Percentiles rank a stretch among this genome's conserved stretches.
Conservation (phyloP, 92 coral and sea anemone genomes). For the Zoanthus sansibaricus region DNA sequence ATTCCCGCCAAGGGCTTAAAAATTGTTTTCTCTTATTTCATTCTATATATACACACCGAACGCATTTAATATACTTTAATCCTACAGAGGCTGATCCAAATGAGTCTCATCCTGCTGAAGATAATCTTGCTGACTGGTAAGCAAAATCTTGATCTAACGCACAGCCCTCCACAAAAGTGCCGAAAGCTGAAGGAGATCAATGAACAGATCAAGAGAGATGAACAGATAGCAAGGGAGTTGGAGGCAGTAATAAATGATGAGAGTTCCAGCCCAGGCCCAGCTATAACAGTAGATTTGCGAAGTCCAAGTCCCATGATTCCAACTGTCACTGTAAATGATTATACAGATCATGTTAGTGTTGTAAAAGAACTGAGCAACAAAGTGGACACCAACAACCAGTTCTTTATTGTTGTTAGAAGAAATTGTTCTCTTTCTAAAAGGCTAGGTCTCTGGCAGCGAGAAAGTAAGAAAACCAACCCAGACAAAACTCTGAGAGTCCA, state of each 20-base stretch:
- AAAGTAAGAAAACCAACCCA: conserved; percentile 19
- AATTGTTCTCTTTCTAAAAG: not conserved
- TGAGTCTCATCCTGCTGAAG: not conserved
- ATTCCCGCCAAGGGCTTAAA: too few species aligned
- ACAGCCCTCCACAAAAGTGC: conserved; percentile 19
- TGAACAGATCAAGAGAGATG: conserved; percentile 42
- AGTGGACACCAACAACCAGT: conserved; percentile 5
- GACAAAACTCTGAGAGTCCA: conserved; percentile 34
- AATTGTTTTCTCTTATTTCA: too few species aligned
- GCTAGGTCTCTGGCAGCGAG: conserved; percentile 47
- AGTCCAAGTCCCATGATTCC: too few species aligned
- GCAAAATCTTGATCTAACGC: conserved; percentile 6
- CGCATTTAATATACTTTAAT: too few species aligned
- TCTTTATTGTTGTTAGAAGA: conserved; percentile 27
- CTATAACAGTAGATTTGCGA: not conserved
- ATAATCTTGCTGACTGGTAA: conserved; percentile 13
- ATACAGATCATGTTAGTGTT: conserved; percentile 38
- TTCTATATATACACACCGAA: too few species aligned
- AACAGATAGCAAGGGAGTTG: conserved; percentile 52
- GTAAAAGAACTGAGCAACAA: conserved; percentile 37
- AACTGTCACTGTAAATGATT: not conserved
- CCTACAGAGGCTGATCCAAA: not conserved
- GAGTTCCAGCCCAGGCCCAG: conserved; percentile 15
- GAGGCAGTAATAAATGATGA: conserved; percentile 42
- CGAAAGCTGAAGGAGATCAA: conserved; percentile 38